These are phyloP conservation scores for Todus mexicanus DNA, from an alignment of 2,797 vertebrate genomes.

Conservation along the genomic window DNA sequence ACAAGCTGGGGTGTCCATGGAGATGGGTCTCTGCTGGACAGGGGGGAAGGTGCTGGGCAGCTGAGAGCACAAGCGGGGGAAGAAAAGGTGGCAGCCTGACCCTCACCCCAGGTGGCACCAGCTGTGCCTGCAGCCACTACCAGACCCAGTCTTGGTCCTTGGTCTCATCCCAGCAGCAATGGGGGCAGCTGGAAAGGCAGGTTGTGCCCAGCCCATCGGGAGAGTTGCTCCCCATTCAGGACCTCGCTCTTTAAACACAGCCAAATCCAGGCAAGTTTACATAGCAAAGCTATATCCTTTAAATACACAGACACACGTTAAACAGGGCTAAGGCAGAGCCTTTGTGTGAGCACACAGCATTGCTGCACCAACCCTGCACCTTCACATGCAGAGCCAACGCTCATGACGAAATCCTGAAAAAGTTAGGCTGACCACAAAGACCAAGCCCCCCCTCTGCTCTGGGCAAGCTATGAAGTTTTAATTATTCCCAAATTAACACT, in stretches of 20 bases:
- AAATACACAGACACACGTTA: not conserved
- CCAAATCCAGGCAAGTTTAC: not conserved
- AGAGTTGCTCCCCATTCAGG: not conserved
- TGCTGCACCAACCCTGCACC: not conserved
- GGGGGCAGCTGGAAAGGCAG: not conserved
- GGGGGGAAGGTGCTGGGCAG: not conserved
- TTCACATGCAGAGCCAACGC: not conserved
- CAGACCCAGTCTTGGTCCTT: not conserved
- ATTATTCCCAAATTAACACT: not conserved
- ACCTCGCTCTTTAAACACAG: not conserved
- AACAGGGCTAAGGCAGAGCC: not conserved
- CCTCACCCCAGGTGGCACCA: not conserved
- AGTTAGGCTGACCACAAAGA: not conserved
- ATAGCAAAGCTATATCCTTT: not conserved
- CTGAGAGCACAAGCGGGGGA: not conserved
- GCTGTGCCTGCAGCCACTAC: not conserved
- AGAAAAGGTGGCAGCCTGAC: not conserved
- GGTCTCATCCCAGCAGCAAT: not conserved
- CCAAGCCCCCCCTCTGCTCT: not conserved
- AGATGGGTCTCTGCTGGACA: not conserved
- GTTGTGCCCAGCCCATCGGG: not conserved
- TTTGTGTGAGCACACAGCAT: not conserved
- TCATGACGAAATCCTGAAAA: not conserved
- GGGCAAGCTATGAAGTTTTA: not conserved
- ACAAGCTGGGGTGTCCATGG: not conserved